Base-by-base conservation (phyloP, 2,888 invertebrate genomes). In the Hyles lineata region DNA sequence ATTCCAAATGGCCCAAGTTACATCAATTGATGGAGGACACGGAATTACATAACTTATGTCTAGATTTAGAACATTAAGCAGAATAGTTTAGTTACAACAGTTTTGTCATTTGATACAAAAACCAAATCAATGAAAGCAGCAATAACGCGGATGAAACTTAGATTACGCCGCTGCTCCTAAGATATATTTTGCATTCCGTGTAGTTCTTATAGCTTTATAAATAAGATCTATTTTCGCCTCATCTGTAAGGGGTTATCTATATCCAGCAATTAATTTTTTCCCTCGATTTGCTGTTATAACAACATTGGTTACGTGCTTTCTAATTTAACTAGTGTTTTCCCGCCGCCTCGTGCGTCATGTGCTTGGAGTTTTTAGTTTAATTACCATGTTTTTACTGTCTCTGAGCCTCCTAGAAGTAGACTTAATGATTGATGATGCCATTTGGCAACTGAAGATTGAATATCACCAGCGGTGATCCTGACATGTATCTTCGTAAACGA, bases 101-200 rank as follows among this genome's bases (percentile, higher is more conserved):
- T 32, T 62, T 23, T 21, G 23, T 67, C 43, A 7, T 17, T 67
- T 50, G 79, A 21, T 73, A 74, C n/a, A 72, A 60, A 60, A 29
- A 70, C 70, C 43, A 17, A 23, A 43, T 21, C 70, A 52, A 67
- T 29, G 50, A 29, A 32, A 72, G 43, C 15, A 63, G 63, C 23
- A 67, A 67, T 67, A 50, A 67, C 67, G 50, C 67, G 23, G 43
- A 50, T 50, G 50, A 50, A 50, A 67, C 23, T 50, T 67, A 21
- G 63, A 32, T 43, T 4, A 43, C 5, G 23, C 9, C 23, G 43
- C 43, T 43, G 21, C 7, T 43, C 23, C 35, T n/a, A 63, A 29
- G 63, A 67, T 67, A 43, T 6, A 67, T 67, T 43, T 67, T 43
- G 43, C 43, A 17, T 62, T 19, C 29, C 32, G 32, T 7, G 60